Conservation (phyloP, 2,113 vertebrate species). For the Recurvirostra avosetta region DNA sequence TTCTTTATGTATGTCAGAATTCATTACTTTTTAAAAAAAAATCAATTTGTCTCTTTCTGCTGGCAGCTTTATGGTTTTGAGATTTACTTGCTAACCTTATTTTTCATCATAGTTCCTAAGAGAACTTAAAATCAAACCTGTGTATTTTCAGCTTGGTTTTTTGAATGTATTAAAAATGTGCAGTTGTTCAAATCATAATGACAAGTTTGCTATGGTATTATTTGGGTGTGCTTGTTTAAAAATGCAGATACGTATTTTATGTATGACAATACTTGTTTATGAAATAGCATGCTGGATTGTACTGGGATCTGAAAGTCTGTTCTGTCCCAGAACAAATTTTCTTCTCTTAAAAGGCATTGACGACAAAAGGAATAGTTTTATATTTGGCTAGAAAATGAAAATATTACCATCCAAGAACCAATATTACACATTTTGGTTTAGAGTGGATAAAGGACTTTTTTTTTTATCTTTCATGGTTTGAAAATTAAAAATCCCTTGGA, state of each 20-base stretch:
- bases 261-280: neutral
- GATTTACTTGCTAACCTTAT: neutral
- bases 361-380: neutral
- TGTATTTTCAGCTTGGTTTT: neutral
- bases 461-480: neutral
- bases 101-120: neutral
- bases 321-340: neutral
- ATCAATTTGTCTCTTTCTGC: neutral
- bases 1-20: neutral
- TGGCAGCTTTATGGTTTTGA: neutral
- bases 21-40: neutral
- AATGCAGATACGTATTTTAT: neutral
- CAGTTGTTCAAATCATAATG: neutral
- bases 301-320: neutral
- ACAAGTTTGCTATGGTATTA: neutral
- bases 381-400: neutral
- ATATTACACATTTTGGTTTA: neutral
- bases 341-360: neutral
- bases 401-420: neutral
- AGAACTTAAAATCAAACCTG: neutral
- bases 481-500: constrained; percentile 56
- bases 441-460: neutral
- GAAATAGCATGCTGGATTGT: neutral
- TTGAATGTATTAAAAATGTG: neutral
- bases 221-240: neutral